A percentile compares a stretch with the other conserved stretches of the same genome.
phyloP scores from a whole-genome alignment of 2,113 vertebrate species.

The Ictidomys tridecemlineatus region DNA sequence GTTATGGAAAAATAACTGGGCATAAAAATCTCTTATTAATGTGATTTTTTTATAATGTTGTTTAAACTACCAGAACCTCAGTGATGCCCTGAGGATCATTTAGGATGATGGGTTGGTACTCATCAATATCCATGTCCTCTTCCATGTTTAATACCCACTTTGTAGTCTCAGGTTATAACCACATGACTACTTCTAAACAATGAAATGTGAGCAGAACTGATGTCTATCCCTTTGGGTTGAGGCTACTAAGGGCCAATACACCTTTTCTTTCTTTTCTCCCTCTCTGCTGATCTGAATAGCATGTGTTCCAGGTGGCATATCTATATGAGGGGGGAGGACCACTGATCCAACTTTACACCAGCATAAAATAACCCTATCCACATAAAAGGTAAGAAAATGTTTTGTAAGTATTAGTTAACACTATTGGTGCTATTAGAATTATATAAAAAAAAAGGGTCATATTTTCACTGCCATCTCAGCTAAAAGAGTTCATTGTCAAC shows the following conservation, averaged over 20 bases:
- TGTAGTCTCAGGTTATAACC: not conserved
- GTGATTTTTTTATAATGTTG: not conserved
- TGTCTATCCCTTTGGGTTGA: not conserved
- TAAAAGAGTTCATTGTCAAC: not conserved
- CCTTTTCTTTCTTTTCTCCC: not conserved
- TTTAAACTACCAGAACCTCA: not conserved
- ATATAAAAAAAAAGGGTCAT: not conserved
- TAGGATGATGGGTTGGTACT: not conserved
- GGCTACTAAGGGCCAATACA: not conserved
- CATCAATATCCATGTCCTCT: not conserved
- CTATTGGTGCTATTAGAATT: not conserved
- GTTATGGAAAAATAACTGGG: constrained; percentile 15
- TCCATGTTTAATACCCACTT: not conserved
- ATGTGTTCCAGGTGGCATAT: not conserved
- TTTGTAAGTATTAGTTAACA: constrained; percentile 7
- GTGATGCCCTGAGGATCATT: not conserved
- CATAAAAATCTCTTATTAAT: not conserved
- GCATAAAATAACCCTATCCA: not conserved
- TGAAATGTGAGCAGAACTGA: constrained; percentile 33
- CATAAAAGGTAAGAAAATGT: not conserved
- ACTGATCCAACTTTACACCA: not conserved
- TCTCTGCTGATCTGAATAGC: not conserved
- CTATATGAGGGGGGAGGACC: not conserved
- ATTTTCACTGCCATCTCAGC: not conserved
- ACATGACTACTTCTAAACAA: not conserved